These are phyloP conservation scores for Elaphurus davidianus DNA, from an alignment of 2,113 vertebrate genomes.

Conservation along the genomic window DNA sequence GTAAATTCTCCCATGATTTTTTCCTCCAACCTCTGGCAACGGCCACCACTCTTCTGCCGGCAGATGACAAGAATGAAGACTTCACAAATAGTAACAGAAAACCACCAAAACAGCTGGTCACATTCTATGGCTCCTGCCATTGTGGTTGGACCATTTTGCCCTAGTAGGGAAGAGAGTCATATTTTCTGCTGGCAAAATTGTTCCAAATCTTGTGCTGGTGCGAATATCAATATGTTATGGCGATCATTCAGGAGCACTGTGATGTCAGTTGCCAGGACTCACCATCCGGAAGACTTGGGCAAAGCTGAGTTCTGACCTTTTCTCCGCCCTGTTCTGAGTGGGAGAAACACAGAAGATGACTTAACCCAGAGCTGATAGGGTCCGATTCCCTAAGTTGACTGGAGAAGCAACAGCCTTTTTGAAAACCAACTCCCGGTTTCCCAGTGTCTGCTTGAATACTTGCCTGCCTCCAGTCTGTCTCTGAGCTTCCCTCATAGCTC, in stretches of 20 bases:
- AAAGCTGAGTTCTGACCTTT: background rate
- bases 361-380: too few species aligned
- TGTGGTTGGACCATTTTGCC: background rate
- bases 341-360: background rate
- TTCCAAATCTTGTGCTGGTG: background rate
- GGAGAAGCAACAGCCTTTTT: background rate
- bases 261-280: background rate
- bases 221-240: background rate
- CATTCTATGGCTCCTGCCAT: background rate
- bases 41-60: constrained; percentile 15
- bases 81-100: constrained; percentile 67
- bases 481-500: background rate
- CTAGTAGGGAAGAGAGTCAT: background rate
- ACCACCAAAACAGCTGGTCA: constrained; percentile 38
- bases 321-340: background rate
- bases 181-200: background rate
- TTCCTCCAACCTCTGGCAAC: constrained; percentile 58
- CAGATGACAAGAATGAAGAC: constrained; percentile 64
- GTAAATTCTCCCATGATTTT: constrained; percentile 65
- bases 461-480: background rate
- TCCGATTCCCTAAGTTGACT: background rate
- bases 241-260: background rate
- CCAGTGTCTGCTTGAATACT: background rate
- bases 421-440: fast-evolving
- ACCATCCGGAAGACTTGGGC: background rate